These are phyloP conservation scores for Hetaerina titia DNA, from an alignment of 2,888 invertebrate species.

Conservation along the genomic window DNA sequence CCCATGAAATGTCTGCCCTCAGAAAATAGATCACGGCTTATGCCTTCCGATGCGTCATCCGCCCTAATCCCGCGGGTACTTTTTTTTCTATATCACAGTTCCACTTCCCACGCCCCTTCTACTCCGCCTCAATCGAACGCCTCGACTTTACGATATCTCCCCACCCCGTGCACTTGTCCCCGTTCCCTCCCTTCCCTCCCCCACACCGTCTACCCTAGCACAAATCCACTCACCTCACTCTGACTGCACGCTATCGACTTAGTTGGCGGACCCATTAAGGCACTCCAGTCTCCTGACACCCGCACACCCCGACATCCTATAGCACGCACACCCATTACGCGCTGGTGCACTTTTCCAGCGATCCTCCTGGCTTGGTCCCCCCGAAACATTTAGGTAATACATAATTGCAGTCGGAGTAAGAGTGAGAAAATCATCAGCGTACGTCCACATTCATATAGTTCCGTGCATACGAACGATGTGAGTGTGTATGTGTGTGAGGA, in stretches of 20 bases:
- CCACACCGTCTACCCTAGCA: background rate
- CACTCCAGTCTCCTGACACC: background rate
- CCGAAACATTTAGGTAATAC: background rate
- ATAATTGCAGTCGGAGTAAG: background rate
- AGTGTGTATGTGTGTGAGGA: background rate
- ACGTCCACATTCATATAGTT: background rate
- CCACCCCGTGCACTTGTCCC: background rate
- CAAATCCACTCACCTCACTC: background rate
- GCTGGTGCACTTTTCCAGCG: background rate
- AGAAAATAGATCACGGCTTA: no score
- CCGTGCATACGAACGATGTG: background rate
- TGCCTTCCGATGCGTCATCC: no score
- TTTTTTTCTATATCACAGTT: no score
- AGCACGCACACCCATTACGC: background rate
- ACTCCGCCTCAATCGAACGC: no score
- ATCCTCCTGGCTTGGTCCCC: background rate
- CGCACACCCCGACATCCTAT: background rate
- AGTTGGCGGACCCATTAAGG: conserved; percentile 2
- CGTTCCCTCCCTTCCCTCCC: background rate
- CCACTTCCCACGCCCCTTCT: no score
- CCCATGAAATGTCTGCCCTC: no score
- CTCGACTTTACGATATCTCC: no score
- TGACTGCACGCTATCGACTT: background rate
- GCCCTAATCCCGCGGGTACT: no score
- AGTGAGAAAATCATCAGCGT: background rate